A percentile compares a stretch with the other conserved stretches of the same genome.
Evolutionary conservation across 2,797 vertebrate species (phyloP).

Genomic region (Thamnophis elegans): DNA sequence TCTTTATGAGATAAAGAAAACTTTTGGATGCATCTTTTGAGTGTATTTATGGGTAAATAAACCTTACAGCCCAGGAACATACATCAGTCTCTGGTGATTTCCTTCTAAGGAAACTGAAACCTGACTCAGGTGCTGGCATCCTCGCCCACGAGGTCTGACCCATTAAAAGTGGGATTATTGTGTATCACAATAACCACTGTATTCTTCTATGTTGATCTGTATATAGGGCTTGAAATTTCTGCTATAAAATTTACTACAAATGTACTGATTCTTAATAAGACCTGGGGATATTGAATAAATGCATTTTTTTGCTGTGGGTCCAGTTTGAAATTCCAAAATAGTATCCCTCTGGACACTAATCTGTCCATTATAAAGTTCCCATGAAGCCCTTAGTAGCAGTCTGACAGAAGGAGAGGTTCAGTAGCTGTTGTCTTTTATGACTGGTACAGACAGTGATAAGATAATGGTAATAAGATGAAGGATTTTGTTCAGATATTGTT

Average conservation of each 20-base stretch:
- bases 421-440: slow-evolving; percentile 11
- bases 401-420: not conserved
- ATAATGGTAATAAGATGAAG: slow-evolving; percentile 3
- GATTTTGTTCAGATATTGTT: slow-evolving; percentile 32
- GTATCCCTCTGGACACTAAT: not conserved
- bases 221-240: not conserved
- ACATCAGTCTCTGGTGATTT: not conserved
- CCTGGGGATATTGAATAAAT: not conserved
- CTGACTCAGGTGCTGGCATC: not conserved
- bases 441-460: not conserved
- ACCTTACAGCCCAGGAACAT: not conserved
- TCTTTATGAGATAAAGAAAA: not conserved
- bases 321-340: not conserved
- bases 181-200: not conserved
- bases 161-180: not conserved
- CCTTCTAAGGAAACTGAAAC: not conserved
- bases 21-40: not conserved
- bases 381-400: not conserved
- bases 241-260: not conserved
- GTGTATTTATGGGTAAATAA: not conserved
- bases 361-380: not conserved
- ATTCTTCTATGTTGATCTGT: not conserved
- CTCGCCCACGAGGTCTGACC: not conserved
- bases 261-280: not conserved
- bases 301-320: not conserved